Conservation (phyloP, 53 echinoderm and acorn worm genomes). For the Holothuria leucospilota region DNA sequence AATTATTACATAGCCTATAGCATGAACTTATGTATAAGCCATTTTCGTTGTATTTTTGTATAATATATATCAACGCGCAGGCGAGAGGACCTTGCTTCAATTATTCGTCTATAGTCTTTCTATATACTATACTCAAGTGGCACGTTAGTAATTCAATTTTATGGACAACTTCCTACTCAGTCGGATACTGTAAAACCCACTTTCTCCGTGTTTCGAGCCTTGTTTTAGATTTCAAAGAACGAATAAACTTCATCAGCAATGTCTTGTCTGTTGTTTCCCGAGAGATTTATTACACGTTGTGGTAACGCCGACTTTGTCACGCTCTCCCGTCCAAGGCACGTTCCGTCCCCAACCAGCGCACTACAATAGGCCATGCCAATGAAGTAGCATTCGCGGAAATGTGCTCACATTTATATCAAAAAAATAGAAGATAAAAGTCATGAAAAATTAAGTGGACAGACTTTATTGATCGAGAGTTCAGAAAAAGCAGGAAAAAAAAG, state of each 20-base stretch:
- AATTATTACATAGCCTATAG: no score
- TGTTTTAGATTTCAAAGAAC: slow-evolving; percentile 24
- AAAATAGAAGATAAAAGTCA: slow-evolving; percentile 38
- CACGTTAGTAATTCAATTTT: slow-evolving; percentile 27
- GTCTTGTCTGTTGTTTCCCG: slow-evolving; percentile 11
- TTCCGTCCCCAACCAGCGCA: slow-evolving; percentile 1
- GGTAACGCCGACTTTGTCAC: slow-evolving; percentile 28
- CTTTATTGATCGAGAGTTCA: slow-evolving; percentile 35
- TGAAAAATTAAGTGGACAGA: slow-evolving; percentile 45
- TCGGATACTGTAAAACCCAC: background rate
- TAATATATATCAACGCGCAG: no score
- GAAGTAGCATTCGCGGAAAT: slow-evolving; percentile 6
- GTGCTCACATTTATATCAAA: background rate
- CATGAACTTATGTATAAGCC: no score
- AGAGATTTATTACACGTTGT: slow-evolving; percentile 11
- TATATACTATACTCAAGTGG: background rate
- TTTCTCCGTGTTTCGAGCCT: background rate
- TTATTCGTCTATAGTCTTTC: no score
- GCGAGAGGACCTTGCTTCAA: no score
- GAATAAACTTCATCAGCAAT: background rate
- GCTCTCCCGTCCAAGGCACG: slow-evolving; percentile 29
- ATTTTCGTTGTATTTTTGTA: no score
- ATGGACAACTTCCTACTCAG: background rate
- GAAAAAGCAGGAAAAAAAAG: background rate
- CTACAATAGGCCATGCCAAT: slow-evolving; percentile 26